Base-by-base conservation (phyloP, 2,113 vertebrate genomes). In the Corvus moneduloides region DNA sequence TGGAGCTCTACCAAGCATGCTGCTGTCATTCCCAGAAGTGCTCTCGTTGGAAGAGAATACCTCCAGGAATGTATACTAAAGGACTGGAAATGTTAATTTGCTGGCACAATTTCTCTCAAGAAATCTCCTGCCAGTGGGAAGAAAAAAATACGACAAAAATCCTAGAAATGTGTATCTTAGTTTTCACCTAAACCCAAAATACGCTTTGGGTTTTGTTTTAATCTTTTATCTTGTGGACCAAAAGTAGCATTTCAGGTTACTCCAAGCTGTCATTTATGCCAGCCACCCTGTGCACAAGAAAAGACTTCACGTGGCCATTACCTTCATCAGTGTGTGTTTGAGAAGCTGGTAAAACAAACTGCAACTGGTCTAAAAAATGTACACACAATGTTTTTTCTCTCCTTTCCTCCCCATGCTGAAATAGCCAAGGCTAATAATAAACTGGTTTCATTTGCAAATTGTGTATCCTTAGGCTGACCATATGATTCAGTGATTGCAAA, bases 341-440 rank as follows among this genome's bases (percentile, higher is more conserved):
- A 84, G 83, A 94, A 87, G 75, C 66, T 95, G 68, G 64, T 84
- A 66, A 87, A 94, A 76, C 44, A 96, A 98, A 92, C 78, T 63
- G 85, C 87, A 97, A 96, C 74, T 83, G 37, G 66, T n/a, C 81
- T 77, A 56, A 79, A 97, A 69, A 96, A 95, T 9, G 16, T 48
- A 87, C 89, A 76, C 7, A 69, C 61, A 33, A 69, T 64, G 68
- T 79, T 91, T 41, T 91, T 92, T 41, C 35, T 13, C 22, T 52
- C 41, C 17, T 76, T 87, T 79, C 44, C 75, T 84, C 56, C 82
- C 90, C 63, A 27, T 96, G 80, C 94, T 97, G 95, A 97, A 98
- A 96, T 94, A 96, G 94, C 93, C 69, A 95, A 97, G 89, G 68
- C 97, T 98, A 98, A 97, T 97, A 98, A 98, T 98, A 98, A 97